phyloP scores from a whole-genome alignment of 2,113 vertebrate genomes.

The Oceanites oceanicus region DNA sequence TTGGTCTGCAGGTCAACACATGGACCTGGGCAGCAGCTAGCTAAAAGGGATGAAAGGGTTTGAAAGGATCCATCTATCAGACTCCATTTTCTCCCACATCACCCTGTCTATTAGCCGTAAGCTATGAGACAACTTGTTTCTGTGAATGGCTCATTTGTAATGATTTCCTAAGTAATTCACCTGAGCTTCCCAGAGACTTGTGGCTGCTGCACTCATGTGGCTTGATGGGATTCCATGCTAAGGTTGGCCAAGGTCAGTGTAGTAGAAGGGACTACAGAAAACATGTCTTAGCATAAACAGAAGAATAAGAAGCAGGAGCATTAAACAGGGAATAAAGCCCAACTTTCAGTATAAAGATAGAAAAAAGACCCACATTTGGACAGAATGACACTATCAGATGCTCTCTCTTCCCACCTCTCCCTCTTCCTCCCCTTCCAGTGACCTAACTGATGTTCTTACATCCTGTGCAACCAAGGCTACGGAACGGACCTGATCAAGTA shows the following conservation, averaged over 20 bases:
- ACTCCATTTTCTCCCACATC: background rate
- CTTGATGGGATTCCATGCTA: background rate
- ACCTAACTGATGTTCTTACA: background rate
- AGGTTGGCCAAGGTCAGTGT: background rate
- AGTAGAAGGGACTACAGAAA: background rate
- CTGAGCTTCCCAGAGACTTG: background rate
- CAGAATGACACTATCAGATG: background rate
- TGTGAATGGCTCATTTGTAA: background rate
- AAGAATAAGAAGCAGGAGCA: background rate
- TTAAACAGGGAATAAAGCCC: background rate
- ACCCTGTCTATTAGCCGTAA: background rate
- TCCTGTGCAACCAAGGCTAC: background rate
- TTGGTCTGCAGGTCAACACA: accelerated
- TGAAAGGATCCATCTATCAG: background rate
- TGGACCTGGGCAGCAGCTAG: background rate
- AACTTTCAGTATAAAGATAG: background rate
- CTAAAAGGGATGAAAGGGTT: background rate
- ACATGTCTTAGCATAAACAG: background rate
- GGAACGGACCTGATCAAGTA: background rate
- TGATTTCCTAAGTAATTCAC: background rate
- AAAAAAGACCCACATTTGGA: background rate
- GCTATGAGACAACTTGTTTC: background rate
- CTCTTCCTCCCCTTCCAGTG: background rate
- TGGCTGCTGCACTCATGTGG: background rate
- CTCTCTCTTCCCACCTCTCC: background rate